Percentiles rank a stretch among this genome's conserved stretches.
Conservation (phyloP, 2,888 invertebrate genomes). For the Drosophila siamana region DNA sequence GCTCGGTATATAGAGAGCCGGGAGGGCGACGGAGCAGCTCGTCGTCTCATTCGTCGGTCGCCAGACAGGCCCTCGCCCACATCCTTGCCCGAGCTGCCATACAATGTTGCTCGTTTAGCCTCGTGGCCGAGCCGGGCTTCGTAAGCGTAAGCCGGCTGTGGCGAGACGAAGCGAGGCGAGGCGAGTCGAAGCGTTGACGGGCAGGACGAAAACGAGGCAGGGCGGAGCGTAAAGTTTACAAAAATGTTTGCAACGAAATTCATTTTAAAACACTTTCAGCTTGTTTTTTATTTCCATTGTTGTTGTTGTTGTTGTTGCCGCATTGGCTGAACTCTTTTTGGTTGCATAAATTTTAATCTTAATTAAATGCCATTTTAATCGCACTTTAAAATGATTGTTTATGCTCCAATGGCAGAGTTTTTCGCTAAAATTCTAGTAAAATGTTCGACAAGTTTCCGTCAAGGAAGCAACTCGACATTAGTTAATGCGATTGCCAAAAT, state of each 20-base stretch:
- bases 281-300: conserved; percentile 1
- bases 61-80: conserved; percentile 48
- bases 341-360: conserved; percentile 75
- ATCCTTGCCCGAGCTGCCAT: conserved; percentile 51
- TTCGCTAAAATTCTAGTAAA: conserved; percentile 6
- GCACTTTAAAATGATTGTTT: conserved; percentile 58
- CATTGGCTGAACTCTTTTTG: conserved; percentile 33
- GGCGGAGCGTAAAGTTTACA: conserved; percentile 66
- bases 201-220: neutral
- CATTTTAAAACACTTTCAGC: conserved; percentile 67
- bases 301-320: conserved; percentile 17
- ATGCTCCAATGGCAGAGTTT: conserved; percentile 12
- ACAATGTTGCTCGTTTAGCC: conserved; percentile 74
- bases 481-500: conserved; percentile 72
- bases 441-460: neutral
- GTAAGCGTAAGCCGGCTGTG: conserved; percentile 43
- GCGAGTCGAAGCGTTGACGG: neutral
- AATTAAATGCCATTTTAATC: conserved; percentile 75
- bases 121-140: conserved; percentile 66
- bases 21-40: conserved; percentile 43
- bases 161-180: neutral
- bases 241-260: conserved; percentile 65
- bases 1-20: conserved; percentile 64
- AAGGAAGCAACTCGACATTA: conserved; percentile 41
- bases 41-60: conserved; percentile 76